phyloP scores from a whole-genome alignment of 2,113 vertebrate genomes.

The Chrysochloris asiatica region DNA sequence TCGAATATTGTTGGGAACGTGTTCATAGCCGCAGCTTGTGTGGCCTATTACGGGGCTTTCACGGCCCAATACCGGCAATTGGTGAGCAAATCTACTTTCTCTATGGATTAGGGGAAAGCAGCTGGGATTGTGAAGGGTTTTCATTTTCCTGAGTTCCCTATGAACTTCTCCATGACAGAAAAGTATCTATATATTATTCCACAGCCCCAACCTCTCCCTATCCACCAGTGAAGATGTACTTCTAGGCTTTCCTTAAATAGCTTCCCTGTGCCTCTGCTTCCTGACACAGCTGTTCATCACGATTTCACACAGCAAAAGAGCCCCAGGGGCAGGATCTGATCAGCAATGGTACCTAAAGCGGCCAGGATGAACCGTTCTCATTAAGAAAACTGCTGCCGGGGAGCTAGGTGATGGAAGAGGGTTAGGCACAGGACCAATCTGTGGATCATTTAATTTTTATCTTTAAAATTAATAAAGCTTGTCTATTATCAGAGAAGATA shows the following conservation, averaged over 20 bases:
- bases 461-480: not conserved
- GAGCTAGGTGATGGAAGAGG: not conserved
- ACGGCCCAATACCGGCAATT: constrained; percentile 89
- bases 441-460: not conserved
- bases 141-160: not conserved
- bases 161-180: not conserved
- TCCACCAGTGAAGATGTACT: not conserved
- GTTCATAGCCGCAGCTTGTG: constrained; percentile 91
- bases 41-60: constrained; percentile 91
- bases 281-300: not conserved
- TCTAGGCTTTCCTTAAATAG: not conserved
- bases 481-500: not conserved
- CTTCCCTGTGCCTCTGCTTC: not conserved
- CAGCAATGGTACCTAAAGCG: not conserved
- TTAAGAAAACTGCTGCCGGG: not conserved
- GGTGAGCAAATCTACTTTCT: constrained; percentile 71
- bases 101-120: not conserved
- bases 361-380: not conserved
- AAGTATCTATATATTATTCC: not conserved
- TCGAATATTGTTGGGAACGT: constrained; percentile 88
- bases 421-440: not conserved
- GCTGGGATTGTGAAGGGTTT: not conserved
- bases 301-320: not conserved
- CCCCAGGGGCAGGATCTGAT: not conserved
- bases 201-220: not conserved